Evolutionary conservation across 2,797 vertebrate species (phyloP).

Genomic region (Bradypodion ventrale): DNA sequence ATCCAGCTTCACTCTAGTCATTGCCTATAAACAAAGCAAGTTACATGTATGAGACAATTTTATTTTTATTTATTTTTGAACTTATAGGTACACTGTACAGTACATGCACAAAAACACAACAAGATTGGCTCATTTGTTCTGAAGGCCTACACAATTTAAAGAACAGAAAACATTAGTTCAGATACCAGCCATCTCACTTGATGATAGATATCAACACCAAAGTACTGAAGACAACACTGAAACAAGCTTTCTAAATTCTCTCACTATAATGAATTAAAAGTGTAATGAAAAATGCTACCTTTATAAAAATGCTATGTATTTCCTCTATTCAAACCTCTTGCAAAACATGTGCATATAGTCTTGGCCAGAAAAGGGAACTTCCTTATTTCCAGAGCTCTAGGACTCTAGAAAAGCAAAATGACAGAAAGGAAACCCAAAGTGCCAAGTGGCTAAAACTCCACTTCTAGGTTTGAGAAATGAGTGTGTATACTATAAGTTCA

Average conservation of each 20-base stretch:
- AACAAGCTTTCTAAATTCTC: not conserved
- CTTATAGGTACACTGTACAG: not conserved
- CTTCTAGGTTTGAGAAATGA: too few relatives aligned
- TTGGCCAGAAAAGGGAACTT: too few relatives aligned
- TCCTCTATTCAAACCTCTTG: conserved; percentile 16
- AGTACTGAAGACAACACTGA: not conserved
- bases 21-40: conserved; percentile 80
- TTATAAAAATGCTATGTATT: not conserved
- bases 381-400: too few relatives aligned
- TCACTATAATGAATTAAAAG: not conserved
- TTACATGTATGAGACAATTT: not conserved
- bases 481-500: too few relatives aligned
- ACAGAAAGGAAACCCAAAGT: too few relatives aligned
- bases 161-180: not conserved
- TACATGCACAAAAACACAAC: not conserved
- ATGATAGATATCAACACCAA: not conserved
- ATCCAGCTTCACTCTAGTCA: conserved; percentile 95
- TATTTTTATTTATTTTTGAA: too few relatives aligned
- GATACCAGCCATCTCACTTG: not conserved
- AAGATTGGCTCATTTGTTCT: not conserved
- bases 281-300: not conserved
- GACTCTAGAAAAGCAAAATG: too few relatives aligned
- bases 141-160: not conserved
- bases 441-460: too few relatives aligned
- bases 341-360: too few relatives aligned